These are phyloP conservation scores for Zaprionus vittiger DNA, from an alignment of 1,140 invertebrate genomes.

Conservation along the genomic window DNA sequence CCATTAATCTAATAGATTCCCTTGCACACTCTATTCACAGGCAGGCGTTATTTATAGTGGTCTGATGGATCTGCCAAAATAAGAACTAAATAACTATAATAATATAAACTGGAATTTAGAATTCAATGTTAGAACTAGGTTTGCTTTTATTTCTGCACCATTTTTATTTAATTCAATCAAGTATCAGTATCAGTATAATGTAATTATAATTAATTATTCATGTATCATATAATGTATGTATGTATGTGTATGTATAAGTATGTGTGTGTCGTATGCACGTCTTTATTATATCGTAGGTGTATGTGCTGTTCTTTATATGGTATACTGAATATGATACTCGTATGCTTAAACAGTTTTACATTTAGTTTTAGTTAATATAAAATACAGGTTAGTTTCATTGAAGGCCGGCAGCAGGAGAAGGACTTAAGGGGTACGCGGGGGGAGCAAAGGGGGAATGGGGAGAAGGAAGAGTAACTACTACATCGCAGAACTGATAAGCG, in stretches of 20 bases:
- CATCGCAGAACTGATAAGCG: conserved; percentile 36
- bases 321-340: conserved; percentile 26
- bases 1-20: background rate
- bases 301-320: conserved; percentile 33
- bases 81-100: background rate
- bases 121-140: background rate
- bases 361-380: conserved; percentile 27
- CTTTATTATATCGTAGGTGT: conserved; percentile 36
- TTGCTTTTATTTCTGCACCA: conserved; percentile 63
- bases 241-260: conserved; percentile 27
- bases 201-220: conserved; percentile 52
- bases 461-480: conserved; percentile 27
- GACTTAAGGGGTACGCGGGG: background rate
- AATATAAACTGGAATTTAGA: background rate
- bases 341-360: conserved; percentile 33
- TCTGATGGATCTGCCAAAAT: background rate
- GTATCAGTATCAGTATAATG: conserved; percentile 59
- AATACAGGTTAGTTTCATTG: conserved; percentile 30
- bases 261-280: conserved; percentile 22
- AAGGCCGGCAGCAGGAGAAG: background rate
- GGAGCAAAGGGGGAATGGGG: background rate
- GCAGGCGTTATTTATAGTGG: background rate
- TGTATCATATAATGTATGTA: conserved; percentile 44
- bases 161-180: conserved; percentile 75
- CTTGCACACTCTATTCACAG: background rate